Evolutionary conservation across 2,797 vertebrate genomes (phyloP).

Genomic region (Gadopsis marmoratus): DNA sequence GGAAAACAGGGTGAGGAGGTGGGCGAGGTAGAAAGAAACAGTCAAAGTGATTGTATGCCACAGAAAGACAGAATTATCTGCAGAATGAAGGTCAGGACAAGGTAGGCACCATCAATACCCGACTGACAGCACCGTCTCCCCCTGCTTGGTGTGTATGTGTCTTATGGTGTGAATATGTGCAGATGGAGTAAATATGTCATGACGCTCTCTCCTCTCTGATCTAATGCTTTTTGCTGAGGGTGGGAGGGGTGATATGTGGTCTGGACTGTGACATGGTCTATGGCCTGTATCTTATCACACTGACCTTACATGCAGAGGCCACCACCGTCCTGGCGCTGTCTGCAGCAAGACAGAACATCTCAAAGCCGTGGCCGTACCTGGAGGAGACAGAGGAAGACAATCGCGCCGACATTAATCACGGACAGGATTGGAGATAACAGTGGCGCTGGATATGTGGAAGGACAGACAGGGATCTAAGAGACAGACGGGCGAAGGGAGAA

Average conservation of each 20-base stretch:
- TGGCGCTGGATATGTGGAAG: constrained; percentile 30
- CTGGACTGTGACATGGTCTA: constrained; percentile 2
- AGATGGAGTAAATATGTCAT: constrained; percentile 9
- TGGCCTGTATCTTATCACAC: constrained; percentile 30
- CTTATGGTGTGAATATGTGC: neutral
- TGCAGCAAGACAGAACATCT: constrained; percentile 95
- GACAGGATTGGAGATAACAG: constrained; percentile 9
- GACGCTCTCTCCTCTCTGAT: constrained; percentile 15
- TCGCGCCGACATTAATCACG: constrained; percentile 27
- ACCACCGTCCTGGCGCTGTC: constrained; percentile 88
- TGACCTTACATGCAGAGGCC: constrained; percentile 98
- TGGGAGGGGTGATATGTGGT: neutral
- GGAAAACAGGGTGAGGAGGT: neutral
- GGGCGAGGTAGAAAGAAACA: neutral
- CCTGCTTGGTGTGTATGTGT: neutral
- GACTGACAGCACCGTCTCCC: constrained; percentile 2
- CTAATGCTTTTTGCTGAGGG: neutral
- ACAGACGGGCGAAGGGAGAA: constrained; percentile 19
- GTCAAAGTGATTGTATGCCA: neutral
- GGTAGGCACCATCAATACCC: constrained; percentile 1
- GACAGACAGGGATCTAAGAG: constrained; percentile 4
- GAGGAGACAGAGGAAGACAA: constrained; percentile 54
- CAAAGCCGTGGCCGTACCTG: constrained; percentile 98
- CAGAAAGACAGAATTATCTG: constrained; percentile 3
- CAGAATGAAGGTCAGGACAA: constrained; percentile 37